Evolutionary conservation across 2,888 invertebrate species (phyloP).

Genomic region (Drosophila neoperkinsi): DNA sequence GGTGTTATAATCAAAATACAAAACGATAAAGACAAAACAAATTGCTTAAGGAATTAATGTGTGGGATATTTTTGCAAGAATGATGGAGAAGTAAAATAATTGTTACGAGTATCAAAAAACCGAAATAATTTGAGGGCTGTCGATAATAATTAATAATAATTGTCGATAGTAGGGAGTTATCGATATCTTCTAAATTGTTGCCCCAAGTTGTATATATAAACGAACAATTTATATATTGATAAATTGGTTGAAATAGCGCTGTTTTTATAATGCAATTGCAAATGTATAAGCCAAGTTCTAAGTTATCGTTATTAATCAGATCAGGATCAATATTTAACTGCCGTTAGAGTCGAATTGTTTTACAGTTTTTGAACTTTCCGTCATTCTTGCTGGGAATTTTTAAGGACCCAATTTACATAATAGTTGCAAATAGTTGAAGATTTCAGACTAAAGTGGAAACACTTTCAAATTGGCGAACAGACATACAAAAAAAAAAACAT

Average conservation of each 20-base stretch:
- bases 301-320: neutral
- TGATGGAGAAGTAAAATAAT: slow-evolving; percentile 11
- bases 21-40: slow-evolving; percentile 45
- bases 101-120: neutral
- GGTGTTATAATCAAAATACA: slow-evolving; percentile 50
- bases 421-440: slow-evolving; percentile 1
- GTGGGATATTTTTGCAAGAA: slow-evolving; percentile 16
- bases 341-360: neutral
- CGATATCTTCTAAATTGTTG: neutral
- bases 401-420: neutral
- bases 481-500: neutral
- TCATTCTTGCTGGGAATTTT: slow-evolving; percentile 22
- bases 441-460: neutral
- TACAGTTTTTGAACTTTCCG: neutral
- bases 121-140: neutral
- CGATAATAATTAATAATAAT: neutral
- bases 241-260: neutral
- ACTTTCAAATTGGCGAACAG: neutral
- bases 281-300: neutral
- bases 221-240: neutral
- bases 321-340: neutral
- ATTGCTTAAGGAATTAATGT: slow-evolving; percentile 3
- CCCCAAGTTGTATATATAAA: neutral
- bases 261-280: neutral
- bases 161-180: neutral